These are phyloP conservation scores for Crypturellus tataupa DNA, from an alignment of 2,797 vertebrate genomes.

Conservation along the genomic window DNA sequence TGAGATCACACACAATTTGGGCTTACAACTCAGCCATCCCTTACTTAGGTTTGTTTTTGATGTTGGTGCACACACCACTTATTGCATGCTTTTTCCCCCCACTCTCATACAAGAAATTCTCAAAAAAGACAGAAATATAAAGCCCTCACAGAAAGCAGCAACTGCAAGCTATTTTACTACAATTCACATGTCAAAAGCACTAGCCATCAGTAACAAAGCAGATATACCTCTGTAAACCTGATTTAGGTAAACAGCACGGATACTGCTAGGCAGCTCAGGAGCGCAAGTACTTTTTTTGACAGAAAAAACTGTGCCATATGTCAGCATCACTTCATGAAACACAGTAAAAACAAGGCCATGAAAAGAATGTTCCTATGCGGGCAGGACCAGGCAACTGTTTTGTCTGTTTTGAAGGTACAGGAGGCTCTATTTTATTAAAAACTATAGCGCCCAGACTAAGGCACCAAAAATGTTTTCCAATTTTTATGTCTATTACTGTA, in stretches of 20 bases:
- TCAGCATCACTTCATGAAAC: neutral
- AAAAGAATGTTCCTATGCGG: neutral
- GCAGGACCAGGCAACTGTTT: neutral
- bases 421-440: too few species aligned
- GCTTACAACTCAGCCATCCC: neutral
- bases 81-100: too few species aligned
- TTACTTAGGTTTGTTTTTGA: neutral
- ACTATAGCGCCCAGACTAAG: too few species aligned
- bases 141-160: neutral
- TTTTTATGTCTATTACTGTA: neutral
- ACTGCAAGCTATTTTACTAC: neutral
- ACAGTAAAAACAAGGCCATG: neutral
- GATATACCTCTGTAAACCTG: fast-evolving
- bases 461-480: neutral
- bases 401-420: neutral
- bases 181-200: fast-evolving
- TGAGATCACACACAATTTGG: neutral
- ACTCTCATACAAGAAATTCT: neutral
- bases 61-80: neutral
- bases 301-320: neutral
- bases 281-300: neutral
- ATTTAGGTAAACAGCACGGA: neutral
- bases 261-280: neutral
- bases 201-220: neutral
- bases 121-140: neutral